A percentile compares a stretch with the other conserved stretches of the same genome.
Evolutionary conservation across 2,888 invertebrate species (phyloP).

Genomic region (Netelia fuscicornis): DNA sequence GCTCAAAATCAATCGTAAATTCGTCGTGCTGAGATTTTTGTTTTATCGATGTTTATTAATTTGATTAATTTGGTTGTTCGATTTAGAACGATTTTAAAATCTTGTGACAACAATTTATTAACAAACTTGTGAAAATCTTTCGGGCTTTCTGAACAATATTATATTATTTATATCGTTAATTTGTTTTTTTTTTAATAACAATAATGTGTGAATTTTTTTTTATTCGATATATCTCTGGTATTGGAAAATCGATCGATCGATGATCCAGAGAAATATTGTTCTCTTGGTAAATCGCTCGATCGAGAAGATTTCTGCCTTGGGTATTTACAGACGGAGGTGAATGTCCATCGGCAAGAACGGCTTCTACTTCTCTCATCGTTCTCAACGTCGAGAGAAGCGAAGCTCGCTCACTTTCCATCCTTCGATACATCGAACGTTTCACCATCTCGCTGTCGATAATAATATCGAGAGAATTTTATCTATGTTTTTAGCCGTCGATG

Average conservation of each 20-base stretch:
- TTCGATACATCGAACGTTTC: slow-evolving; percentile 28
- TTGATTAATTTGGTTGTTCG: not conserved
- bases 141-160: not conserved
- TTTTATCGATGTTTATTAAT: not conserved
- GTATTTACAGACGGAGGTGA: slow-evolving; percentile 54
- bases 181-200: no score
- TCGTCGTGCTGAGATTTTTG: not conserved
- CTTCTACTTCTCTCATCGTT: slow-evolving; percentile 6
- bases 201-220: slow-evolving; percentile 24
- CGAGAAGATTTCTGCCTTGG: slow-evolving; percentile 13
- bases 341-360: not conserved
- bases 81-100: not conserved
- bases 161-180: no score
- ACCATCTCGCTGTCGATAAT: not conserved
- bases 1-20: not conserved
- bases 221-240: slow-evolving; percentile 49
- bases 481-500: not conserved
- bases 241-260: slow-evolving; percentile 1
- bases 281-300: slow-evolving; percentile 36
- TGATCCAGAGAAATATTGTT: slow-evolving; percentile 8
- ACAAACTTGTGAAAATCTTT: slow-evolving; percentile 29
- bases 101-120: not conserved
- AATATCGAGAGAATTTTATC: not conserved
- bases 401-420: slow-evolving; percentile 39
- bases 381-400: slow-evolving; percentile 28